Conservation (phyloP, 2,797 vertebrate genomes). For the Sebastes alutus region DNA sequence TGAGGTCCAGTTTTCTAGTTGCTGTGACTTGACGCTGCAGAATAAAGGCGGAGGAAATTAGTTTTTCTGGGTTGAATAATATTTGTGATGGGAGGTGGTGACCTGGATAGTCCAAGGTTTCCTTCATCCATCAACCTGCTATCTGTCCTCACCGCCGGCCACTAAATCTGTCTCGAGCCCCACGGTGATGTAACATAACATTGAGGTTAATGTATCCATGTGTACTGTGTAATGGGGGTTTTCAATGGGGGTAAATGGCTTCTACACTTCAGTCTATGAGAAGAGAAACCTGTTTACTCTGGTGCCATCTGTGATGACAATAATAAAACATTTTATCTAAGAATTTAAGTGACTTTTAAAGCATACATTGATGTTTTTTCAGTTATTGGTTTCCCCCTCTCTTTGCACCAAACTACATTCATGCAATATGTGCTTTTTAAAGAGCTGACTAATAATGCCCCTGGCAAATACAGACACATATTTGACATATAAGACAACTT, state of each 20-base stretch:
- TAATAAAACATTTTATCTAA: background rate
- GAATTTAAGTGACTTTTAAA: background rate
- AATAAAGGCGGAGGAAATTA: conserved; percentile 25
- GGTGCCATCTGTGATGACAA: background rate
- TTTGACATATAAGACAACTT: background rate
- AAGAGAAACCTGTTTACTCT: background rate
- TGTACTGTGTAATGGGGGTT: background rate
- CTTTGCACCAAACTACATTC: background rate
- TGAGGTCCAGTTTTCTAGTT: background rate
- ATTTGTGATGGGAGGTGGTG: conserved; percentile 44
- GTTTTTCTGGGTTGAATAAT: conserved; percentile 31
- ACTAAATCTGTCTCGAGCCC: conserved; percentile 65
- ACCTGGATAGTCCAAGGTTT: conserved; percentile 71
- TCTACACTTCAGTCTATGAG: background rate
- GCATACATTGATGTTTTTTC: background rate
- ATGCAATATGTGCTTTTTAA: background rate
- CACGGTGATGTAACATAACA: conserved; percentile 21
- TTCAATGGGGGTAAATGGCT: background rate
- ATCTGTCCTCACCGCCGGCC: conserved; percentile 34
- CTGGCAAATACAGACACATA: background rate
- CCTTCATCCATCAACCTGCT: conserved; percentile 75
- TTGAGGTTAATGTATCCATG: background rate
- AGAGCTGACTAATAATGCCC: background rate
- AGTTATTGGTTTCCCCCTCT: background rate
- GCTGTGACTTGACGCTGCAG: background rate